These are phyloP conservation scores for Corapipo altera DNA, from an alignment of 2,113 vertebrate genomes.

Conservation along the genomic window DNA sequence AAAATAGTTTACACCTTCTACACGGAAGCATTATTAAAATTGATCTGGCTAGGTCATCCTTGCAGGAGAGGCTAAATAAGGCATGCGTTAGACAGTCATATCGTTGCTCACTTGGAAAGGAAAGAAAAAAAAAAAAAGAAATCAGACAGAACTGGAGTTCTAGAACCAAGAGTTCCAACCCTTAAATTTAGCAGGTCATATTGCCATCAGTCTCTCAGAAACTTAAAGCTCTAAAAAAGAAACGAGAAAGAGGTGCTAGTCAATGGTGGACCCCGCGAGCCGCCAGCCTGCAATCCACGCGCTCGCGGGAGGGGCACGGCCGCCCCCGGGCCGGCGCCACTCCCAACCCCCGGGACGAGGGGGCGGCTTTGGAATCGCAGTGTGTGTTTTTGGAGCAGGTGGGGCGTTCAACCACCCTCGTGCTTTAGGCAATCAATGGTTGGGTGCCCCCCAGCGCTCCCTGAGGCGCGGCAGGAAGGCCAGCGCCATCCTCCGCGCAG, in stretches of 20 bases:
- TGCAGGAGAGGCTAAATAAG: constrained; percentile 91
- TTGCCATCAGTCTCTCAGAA: constrained; percentile 79
- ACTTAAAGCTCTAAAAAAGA: constrained; percentile 75
- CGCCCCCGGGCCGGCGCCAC: too few relatives aligned
- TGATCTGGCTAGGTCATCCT: constrained; percentile 85
- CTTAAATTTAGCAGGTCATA: constrained; percentile 77
- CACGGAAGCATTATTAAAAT: constrained; percentile 83
- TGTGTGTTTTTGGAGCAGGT: not conserved
- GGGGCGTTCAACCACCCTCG: not conserved
- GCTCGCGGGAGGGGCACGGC: not conserved
- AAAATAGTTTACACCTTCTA: constrained; percentile 90
- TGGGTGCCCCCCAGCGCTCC: not conserved
- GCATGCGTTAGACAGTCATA: constrained; percentile 96
- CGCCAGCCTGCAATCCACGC: not conserved
- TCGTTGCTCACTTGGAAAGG: constrained; percentile 83
- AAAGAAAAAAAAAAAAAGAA: constrained; percentile 36
- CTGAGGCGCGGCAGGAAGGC: not conserved
- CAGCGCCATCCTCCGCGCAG: not conserved
- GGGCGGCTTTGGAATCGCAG: not conserved
- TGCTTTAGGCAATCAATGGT: not conserved
- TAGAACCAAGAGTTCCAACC: constrained; percentile 76
- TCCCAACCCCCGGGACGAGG: too few relatives aligned
- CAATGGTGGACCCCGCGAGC: not conserved
- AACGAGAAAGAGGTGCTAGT: constrained; percentile 55
- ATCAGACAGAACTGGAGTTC: constrained; percentile 69